Evolutionary conservation across 2,797 vertebrate genomes (phyloP).

Genomic region (Arrhamphus sclerolepis): DNA sequence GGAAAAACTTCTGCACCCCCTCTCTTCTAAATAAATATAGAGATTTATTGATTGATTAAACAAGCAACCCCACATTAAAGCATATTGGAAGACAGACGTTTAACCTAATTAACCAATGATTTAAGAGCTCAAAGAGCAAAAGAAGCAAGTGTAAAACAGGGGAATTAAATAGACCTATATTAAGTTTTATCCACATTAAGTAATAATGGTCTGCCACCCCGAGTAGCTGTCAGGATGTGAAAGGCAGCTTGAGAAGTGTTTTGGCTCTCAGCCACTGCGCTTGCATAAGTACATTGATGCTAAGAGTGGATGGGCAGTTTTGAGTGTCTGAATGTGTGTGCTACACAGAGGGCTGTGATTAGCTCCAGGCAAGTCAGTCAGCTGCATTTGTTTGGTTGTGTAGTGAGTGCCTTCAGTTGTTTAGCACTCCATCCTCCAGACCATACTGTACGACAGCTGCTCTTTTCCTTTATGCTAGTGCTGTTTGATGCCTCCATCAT

Average conservation of each 20-base stretch:
- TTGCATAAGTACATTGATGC: slow-evolving; percentile 39
- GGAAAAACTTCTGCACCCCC: too few species aligned
- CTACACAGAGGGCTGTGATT: slow-evolving; percentile 40
- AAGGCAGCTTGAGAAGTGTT: slow-evolving; percentile 17
- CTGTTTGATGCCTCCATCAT: slow-evolving; percentile 6
- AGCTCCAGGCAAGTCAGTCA: slow-evolving; percentile 65
- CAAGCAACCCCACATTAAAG: background rate
- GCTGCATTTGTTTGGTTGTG: slow-evolving; percentile 52
- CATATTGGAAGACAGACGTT: background rate
- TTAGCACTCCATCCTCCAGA: slow-evolving; percentile 43
- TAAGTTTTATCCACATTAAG: too few species aligned
- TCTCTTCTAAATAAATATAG: too few species aligned
- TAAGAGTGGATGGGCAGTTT: slow-evolving; percentile 23
- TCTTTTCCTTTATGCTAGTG: slow-evolving; percentile 21
- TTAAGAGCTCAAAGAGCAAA: background rate
- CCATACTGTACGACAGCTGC: slow-evolving; percentile 33
- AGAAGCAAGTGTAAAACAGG: background rate
- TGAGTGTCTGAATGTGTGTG: slow-evolving; percentile 14
- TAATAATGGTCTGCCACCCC: background rate
- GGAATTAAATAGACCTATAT: too few species aligned
- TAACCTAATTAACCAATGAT: background rate
- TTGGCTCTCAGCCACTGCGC: slow-evolving; percentile 15
- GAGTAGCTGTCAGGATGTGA: slow-evolving; percentile 5
- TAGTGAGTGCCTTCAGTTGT: slow-evolving; percentile 50
- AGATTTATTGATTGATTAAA: too few species aligned